Evolutionary conservation across 2,888 invertebrate genomes (phyloP).

Genomic region (Brenthis daphne): DNA sequence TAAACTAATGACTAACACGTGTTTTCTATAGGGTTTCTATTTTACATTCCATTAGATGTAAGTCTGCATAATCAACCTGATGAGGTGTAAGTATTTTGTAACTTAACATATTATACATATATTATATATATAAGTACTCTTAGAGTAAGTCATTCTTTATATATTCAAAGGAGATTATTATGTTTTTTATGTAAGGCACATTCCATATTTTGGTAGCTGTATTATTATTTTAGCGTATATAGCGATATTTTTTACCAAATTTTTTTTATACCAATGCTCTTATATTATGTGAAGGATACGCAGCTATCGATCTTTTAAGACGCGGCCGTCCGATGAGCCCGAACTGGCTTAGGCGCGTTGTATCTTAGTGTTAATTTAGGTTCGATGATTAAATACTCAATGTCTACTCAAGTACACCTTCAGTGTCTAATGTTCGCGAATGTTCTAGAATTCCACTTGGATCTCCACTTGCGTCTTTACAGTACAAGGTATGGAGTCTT

Average conservation of each 20-base stretch:
- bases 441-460: not conserved
- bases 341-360: conserved; percentile 23
- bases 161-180: conserved; percentile 68
- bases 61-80: conserved; percentile 67
- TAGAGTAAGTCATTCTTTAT: conserved; percentile 47
- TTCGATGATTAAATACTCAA: conserved; percentile 50
- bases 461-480: not conserved
- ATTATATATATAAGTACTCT: conserved; percentile 46
- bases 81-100: conserved; percentile 43
- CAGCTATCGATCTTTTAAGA: conserved; percentile 41
- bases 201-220: conserved; percentile 72
- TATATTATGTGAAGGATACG: conserved; percentile 57
- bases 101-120: conserved; percentile 41
- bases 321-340: conserved; percentile 15
- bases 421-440: conserved; percentile 25
- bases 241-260: conserved; percentile 71
- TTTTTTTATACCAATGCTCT: conserved; percentile 79
- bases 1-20: conserved; percentile 62
- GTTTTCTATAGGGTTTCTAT: conserved; percentile 49
- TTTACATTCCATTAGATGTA: conserved; percentile 74
- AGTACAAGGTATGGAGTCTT: not conserved
- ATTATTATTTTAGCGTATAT: conserved; percentile 69
- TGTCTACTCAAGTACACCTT: conserved; percentile 47
- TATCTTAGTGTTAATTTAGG: conserved; percentile 35
- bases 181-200: conserved; percentile 54